Base-by-base conservation (phyloP, 2,888 invertebrate species). In the Anoplius nigerrimus region DNA sequence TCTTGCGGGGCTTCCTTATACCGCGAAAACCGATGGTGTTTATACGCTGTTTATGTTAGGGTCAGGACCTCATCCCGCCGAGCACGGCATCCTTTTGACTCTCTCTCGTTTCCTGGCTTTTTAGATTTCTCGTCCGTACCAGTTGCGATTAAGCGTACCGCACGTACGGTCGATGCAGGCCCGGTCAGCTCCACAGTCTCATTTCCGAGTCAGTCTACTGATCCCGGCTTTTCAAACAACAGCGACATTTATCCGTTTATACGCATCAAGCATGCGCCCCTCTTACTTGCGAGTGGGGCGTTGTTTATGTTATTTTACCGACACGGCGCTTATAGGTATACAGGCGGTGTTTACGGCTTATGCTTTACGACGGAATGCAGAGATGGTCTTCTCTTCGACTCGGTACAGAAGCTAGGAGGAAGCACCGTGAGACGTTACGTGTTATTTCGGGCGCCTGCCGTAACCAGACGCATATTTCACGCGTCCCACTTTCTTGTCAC, bases 381-480 rank as follows among this genome's bases (percentile, higher is more conserved):
- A 5, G 48, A 18, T 22, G 59, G 27, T 22, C 22, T 18, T n/a
- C 48, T 18, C 16, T 16, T 48, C 48, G 48, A 46, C 18, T 24
- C 52, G 54, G 59, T 62, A 22, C 56, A 62, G 59, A 42, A 53
- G 48, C 57, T 43, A 53, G 34, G 34, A 34, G 34, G 1, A 20
- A 15, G 24, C 22, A 48, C 57, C 53, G 54, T 51, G 48, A 55
- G 53, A 61, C 27, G 56, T 73, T 63, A 69, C 63, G 63, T 54
- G 69, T 79, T 78, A 79, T 77, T 79, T 79, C 69, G 80, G 73
- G 71, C 20, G 72, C 67, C 66, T 62, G 69, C 60, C 70, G 60
- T 67, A 61, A 68, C 69, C 77, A 74, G 76, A 72, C 77, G 68
- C 80, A 70, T 79, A 79, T 73, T 75, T 75, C 73, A 75, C 64